Evolutionary conservation across 2,113 vertebrate genomes (phyloP).

Genomic region (Phocoena sinus): DNA sequence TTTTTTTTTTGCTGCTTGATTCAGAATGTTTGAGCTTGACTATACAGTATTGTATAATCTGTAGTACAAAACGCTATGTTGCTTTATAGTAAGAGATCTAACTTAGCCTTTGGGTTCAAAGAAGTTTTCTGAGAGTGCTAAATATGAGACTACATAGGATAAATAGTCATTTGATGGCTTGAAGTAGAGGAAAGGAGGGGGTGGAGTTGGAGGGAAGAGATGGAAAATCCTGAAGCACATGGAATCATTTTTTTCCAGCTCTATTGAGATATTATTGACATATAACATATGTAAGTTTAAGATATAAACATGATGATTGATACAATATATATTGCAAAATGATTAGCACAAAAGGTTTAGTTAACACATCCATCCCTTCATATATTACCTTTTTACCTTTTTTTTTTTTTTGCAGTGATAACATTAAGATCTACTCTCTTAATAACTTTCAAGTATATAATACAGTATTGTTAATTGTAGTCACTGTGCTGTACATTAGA

Average conservation of each 20-base stretch:
- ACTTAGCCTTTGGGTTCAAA: neutral
- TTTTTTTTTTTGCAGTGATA: neutral
- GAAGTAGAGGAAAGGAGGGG: rapidly evolving
- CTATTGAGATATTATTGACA: neutral
- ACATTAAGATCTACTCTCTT: neutral
- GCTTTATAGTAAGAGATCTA: neutral
- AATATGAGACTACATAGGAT: neutral
- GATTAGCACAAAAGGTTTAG: neutral
- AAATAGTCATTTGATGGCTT: rapidly evolving
- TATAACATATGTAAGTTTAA: neutral
- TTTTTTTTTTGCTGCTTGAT: neutral
- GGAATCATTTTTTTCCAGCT: neutral
- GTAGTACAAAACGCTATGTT: neutral
- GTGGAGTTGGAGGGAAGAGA: neutral
- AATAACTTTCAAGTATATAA: neutral
- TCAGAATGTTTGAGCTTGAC: neutral
- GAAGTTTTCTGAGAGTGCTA: neutral
- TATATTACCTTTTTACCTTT: neutral
- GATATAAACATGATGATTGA: neutral
- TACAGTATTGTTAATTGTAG: neutral
- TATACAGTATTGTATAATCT: neutral
- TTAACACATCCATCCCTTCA: neutral
- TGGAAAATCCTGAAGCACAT: neutral
- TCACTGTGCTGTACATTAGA: neutral
- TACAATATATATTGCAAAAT: neutral